These are phyloP conservation scores for Xestia rhomboidea DNA, from an alignment of 2,888 invertebrate species.

Conservation along the genomic window DNA sequence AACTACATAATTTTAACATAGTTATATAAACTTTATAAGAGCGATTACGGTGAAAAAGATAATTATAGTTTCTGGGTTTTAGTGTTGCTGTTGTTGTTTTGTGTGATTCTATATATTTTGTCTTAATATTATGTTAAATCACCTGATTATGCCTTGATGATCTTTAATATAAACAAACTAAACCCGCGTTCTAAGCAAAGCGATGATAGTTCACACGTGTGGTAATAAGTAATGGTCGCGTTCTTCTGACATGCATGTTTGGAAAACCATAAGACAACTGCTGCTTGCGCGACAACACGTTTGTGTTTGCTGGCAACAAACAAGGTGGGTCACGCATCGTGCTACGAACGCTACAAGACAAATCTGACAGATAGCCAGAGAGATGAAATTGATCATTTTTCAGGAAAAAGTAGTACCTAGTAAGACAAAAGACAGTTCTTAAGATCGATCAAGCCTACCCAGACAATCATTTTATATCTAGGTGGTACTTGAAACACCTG, in stretches of 20 bases:
- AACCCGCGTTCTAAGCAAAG: not conserved
- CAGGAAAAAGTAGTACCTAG: not conserved
- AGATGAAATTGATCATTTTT: not conserved
- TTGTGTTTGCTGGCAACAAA: not conserved
- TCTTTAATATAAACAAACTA: not conserved
- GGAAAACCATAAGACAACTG: not conserved
- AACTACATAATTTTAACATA: not conserved
- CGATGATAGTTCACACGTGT: not conserved
- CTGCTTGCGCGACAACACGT: not conserved
- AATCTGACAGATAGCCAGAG: not conserved
- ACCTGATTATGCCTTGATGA: not conserved
- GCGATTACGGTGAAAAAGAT: not conserved
- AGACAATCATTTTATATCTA: constrained; percentile 11
- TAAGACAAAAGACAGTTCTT: constrained; percentile 15
- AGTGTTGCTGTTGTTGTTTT: not conserved
- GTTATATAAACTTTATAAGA: not conserved
- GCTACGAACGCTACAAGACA: too few relatives aligned
- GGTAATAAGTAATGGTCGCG: not conserved
- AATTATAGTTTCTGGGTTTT: not conserved
- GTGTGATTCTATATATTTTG: too few relatives aligned
- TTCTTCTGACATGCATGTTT: not conserved
- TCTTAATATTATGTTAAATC: too few relatives aligned
- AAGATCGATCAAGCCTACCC: constrained; percentile 37
- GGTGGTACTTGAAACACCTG: constrained; percentile 39
- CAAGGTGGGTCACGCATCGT: not conserved